Base-by-base conservation (phyloP, 2,888 invertebrate species). In the Anthophora plumipes region DNA sequence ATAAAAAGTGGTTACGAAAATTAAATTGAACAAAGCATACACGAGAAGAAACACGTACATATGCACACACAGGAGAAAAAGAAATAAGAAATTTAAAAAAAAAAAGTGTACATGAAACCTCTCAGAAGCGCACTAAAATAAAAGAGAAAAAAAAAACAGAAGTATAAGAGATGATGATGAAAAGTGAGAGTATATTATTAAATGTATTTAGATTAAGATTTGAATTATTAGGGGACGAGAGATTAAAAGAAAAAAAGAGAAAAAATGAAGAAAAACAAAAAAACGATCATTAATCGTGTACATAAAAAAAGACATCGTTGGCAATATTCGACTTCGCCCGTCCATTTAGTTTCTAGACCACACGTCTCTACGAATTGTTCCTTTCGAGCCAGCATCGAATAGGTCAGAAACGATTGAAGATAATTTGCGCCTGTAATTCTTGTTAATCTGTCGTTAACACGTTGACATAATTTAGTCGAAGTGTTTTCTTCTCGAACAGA, bases 301-400 rank as follows among this genome's bases (percentile, higher is more conserved):
- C 79, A 86, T 86, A 89, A 83, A 31, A 31, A 89, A 83, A 31
- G 4, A 80, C 89, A 88, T 89, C 87, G 84, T 85, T 90, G 88
- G 91, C 88, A 90, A 91, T 90, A 89, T 84, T 90, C 89, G 83
- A 91, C 85, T 89, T 90, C 88, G 86, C 90, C 91, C 91, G 90
- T 91, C 91, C 91, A 91, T 85, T 89, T 90, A 90, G 84, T 84
- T 79, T 89, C 79, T 89, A 85, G 76, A 82, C 63, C 74, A 80
- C 80, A 82, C 63, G 70, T 71, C 71, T 80, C 80, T 80, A 75
- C 80, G 75, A 71, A 80, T 80, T 80, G 80, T 80, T 75, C 80
- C 75, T 82, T 82, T 82, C 81, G 80, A 82, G 75, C 71, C 81
- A 74, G 80, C 81, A 81, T 81, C 79, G 80, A 81, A 81, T 81